Conservation (phyloP, 2,113 vertebrate species). For the Heterotilapia buettikoferi region DNA sequence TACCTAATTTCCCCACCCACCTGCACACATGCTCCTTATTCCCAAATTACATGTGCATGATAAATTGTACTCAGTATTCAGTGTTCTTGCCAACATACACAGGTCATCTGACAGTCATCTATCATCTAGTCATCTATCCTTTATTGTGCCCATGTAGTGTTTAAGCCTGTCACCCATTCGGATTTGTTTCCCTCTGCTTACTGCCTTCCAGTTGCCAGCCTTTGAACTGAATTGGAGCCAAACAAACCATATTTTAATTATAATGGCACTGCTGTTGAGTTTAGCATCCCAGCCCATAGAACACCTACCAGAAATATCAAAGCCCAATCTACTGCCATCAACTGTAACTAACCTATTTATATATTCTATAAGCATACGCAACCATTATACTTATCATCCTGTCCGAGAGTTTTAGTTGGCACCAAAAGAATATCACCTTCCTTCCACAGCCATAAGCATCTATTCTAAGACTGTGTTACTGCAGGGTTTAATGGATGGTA, state of each 20-base stretch:
- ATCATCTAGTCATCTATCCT: background rate
- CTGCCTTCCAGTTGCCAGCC: background rate
- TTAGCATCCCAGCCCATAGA: background rate
- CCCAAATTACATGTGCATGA: background rate
- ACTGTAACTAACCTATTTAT: background rate
- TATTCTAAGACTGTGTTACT: background rate
- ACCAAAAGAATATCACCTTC: background rate
- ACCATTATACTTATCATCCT: background rate
- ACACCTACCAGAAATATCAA: background rate
- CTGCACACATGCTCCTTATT: background rate
- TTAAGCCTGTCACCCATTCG: background rate
- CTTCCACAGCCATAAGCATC: background rate
- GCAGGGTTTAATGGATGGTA: conserved; percentile 14
- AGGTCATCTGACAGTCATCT: background rate
- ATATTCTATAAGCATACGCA: background rate
- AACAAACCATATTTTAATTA: background rate
- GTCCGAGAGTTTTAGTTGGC: background rate
- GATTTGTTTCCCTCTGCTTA: background rate
- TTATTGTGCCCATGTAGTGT: background rate
- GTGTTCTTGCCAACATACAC: background rate
- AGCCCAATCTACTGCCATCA: background rate
- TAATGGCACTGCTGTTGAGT: background rate
- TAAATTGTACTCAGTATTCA: background rate
- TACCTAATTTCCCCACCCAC: background rate
- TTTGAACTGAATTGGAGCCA: background rate